A percentile compares a stretch with the other conserved stretches of the same genome.
Conservation (phyloP, 2,797 vertebrate species). For the Chrysocyon brachyurus region DNA sequence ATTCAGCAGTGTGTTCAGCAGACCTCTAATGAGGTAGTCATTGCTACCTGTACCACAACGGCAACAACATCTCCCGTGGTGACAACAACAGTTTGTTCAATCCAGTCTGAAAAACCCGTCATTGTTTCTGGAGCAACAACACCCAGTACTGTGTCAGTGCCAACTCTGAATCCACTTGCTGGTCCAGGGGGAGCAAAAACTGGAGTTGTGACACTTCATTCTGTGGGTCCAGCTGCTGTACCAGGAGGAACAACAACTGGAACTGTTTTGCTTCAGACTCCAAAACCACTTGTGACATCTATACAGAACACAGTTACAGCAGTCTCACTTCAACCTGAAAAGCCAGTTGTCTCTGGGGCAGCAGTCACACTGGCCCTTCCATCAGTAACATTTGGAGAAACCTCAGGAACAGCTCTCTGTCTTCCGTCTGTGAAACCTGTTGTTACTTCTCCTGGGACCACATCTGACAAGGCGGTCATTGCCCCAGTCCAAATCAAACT, state of each 20-base stretch:
- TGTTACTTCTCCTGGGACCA: slow-evolving; percentile 49
- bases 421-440: slow-evolving; percentile 72
- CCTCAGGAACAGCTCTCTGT: slow-evolving; percentile 68
- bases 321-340: slow-evolving; percentile 74
- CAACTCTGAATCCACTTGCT: slow-evolving; percentile 78
- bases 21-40: slow-evolving; percentile 75
- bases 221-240: slow-evolving; percentile 77
- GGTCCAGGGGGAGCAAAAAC: slow-evolving; percentile 68
- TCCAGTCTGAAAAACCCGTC: slow-evolving; percentile 68
- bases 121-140: slow-evolving; percentile 58
- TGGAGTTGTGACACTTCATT: slow-evolving; percentile 76
- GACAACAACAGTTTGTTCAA: slow-evolving; percentile 72
- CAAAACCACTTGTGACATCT: slow-evolving; percentile 67
- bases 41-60: slow-evolving; percentile 64
- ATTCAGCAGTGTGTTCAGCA: slow-evolving; percentile 93
- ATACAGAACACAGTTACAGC: slow-evolving; percentile 65
- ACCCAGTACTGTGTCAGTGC: slow-evolving; percentile 59
- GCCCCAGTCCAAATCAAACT: slow-evolving; percentile 84
- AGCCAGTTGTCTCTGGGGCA: slow-evolving; percentile 65
- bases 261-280: slow-evolving; percentile 76
- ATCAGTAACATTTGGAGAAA: slow-evolving; percentile 76
- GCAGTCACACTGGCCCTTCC: slow-evolving; percentile 75
- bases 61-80: slow-evolving; percentile 65
- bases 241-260: slow-evolving; percentile 8
- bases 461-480: slow-evolving; percentile 16